phyloP scores from a whole-genome alignment of 2,888 invertebrate genomes.

The Gymnosoma rotundatum region DNA sequence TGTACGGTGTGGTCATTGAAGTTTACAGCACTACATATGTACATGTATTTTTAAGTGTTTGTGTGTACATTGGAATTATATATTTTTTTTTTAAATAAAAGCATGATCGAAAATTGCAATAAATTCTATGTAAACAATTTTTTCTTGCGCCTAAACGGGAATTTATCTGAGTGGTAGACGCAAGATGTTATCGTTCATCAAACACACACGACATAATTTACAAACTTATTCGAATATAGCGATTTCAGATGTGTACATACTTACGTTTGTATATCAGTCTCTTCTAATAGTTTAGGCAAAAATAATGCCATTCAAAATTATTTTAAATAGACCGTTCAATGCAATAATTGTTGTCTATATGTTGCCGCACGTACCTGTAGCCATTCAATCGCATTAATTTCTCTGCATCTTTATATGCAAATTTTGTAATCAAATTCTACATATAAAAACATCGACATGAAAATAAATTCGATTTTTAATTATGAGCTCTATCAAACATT shows the following conservation, averaged over 20 bases:
- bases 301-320: conserved; percentile 50
- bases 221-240: conserved; percentile 2
- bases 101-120: not conserved
- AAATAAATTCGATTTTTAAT: conserved; percentile 34
- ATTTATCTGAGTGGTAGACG: conserved; percentile 12
- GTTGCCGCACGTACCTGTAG: conserved; percentile 39
- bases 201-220: conserved; percentile 43
- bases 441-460: conserved; percentile 16
- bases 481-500: conserved; percentile 28
- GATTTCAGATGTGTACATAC: conserved; percentile 7
- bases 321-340: conserved; percentile 76
- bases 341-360: conserved; percentile 77
- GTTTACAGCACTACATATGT: conserved; percentile 11
- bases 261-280: not conserved
- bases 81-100: conserved; percentile 4
- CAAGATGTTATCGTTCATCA: conserved; percentile 20
- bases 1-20: conserved; percentile 20
- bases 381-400: conserved; percentile 57
- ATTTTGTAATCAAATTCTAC: conserved; percentile 46
- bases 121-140: not conserved
- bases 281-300: conserved; percentile 8
- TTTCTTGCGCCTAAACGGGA: not conserved
- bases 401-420: conserved; percentile 33
- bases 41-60: conserved; percentile 16
- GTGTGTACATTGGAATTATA: conserved; percentile 15